Evolutionary conservation across 2,888 invertebrate species (phyloP).

Genomic region (Brenthis ino): DNA sequence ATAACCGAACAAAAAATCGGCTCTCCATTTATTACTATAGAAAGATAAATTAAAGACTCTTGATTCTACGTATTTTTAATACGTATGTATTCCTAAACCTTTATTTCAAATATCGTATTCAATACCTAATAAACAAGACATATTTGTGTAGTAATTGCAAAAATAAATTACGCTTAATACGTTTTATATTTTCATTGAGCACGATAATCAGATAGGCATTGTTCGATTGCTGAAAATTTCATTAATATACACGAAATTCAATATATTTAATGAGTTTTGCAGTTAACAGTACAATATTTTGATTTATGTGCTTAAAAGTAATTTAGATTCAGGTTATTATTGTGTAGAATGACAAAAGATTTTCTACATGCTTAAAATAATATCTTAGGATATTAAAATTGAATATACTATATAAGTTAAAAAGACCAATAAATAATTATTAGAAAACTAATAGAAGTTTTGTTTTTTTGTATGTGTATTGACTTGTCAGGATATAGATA

Average conservation of each 20-base stretch:
- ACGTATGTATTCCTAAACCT: no score
- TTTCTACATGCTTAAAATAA: no score
- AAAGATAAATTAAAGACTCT: no score
- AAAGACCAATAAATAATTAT: no score
- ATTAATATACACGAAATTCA: slow-evolving; percentile 9
- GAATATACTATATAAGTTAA: no score
- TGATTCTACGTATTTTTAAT: no score
- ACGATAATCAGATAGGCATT: slow-evolving; percentile 12
- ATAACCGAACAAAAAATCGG: no score
- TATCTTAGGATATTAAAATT: no score
- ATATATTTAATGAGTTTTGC: slow-evolving; percentile 1
- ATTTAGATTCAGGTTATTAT: not conserved
- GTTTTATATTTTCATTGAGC: slow-evolving; percentile 16
- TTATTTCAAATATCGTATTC: not conserved
- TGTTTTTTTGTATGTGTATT: no score
- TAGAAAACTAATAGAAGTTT: no score
- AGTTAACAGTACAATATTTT: not conserved
- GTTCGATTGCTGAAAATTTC: slow-evolving; percentile 15
- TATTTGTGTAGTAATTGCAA: not conserved
- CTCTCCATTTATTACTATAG: no score
- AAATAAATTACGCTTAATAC: slow-evolving; percentile 19
- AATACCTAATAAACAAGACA: not conserved
- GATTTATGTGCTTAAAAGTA: not conserved
- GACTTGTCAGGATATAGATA: no score
- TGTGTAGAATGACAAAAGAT: not conserved